phyloP scores from a whole-genome alignment of 2,888 invertebrate genomes.

The Actias luna region DNA sequence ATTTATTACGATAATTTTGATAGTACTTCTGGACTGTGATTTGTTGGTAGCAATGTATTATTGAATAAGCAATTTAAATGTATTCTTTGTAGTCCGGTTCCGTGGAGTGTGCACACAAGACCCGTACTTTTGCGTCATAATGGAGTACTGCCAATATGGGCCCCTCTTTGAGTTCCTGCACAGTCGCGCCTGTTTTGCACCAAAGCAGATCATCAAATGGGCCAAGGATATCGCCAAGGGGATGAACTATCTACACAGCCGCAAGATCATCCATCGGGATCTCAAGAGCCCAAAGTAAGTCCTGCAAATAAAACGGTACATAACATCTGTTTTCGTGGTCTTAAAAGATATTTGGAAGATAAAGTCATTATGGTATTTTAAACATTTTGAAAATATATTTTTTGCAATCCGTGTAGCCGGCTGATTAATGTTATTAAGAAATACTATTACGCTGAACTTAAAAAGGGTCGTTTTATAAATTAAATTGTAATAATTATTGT shows the following conservation, averaged over 20 bases:
- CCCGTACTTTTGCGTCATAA: slow-evolving; percentile 96
- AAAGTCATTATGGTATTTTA: too few species aligned
- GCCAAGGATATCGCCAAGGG: slow-evolving; percentile 97
- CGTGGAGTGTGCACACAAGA: slow-evolving; percentile 96
- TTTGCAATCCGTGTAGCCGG: too few species aligned
- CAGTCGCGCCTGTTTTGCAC: slow-evolving; percentile 91
- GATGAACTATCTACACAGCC: slow-evolving; percentile 97
- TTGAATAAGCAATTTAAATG: not conserved
- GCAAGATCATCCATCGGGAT: slow-evolving; percentile 99
- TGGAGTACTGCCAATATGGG: slow-evolving; percentile 99
- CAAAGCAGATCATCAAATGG: slow-evolving; percentile 94
- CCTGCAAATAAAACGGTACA: not conserved
- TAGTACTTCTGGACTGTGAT: too few species aligned
- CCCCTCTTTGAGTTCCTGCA: slow-evolving; percentile 95
- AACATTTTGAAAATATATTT: too few species aligned
- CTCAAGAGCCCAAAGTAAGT: slow-evolving; percentile 99
- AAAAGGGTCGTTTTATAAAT: too few species aligned
- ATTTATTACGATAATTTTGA: too few species aligned
- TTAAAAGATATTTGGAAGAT: too few species aligned
- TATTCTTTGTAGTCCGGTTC: slow-evolving; percentile 76
- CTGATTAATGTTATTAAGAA: too few species aligned
- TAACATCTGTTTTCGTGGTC: too few species aligned
- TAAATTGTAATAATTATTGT: too few species aligned
- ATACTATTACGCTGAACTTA: too few species aligned
- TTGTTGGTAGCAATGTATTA: not conserved